A percentile compares a stretch with the other conserved stretches of the same genome.
Evolutionary conservation across 2,888 invertebrate species (phyloP).

Genomic region (Sphaerophoria rueppellii): DNA sequence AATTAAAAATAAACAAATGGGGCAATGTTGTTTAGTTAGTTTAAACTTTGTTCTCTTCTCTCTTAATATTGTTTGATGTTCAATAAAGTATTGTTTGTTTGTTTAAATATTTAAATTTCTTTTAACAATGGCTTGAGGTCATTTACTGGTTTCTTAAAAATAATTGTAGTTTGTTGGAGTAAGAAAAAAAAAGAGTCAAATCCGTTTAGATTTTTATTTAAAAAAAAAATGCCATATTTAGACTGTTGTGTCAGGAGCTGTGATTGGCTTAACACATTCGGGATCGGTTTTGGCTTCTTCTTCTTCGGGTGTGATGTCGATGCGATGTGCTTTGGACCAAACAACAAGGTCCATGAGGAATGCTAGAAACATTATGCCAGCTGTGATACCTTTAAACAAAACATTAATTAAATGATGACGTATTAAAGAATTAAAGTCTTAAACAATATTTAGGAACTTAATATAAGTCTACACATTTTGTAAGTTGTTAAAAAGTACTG

Average conservation of each 20-base stretch:
- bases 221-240: slow-evolving; percentile 69
- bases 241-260: slow-evolving; percentile 80
- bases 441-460: no score
- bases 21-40: slow-evolving; percentile 51
- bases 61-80: slow-evolving; percentile 42
- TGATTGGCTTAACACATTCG: slow-evolving; percentile 79
- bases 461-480: no score
- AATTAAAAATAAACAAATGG: slow-evolving; percentile 32
- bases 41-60: slow-evolving; percentile 45
- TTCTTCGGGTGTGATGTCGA: slow-evolving; percentile 85
- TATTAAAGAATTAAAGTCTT: no score
- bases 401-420: neutral
- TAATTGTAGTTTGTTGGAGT: slow-evolving; percentile 42
- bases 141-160: slow-evolving; percentile 66
- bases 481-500: no score
- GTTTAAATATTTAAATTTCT: slow-evolving; percentile 69
- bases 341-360: slow-evolving; percentile 94
- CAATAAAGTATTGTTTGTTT: slow-evolving; percentile 65
- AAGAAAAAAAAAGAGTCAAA: neutral
- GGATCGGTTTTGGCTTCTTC: slow-evolving; percentile 79
- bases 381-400: slow-evolving; percentile 88
- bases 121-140: slow-evolving; percentile 66
- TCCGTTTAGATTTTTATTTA: neutral
- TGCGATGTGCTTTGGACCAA: slow-evolving; percentile 94
- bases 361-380: slow-evolving; percentile 92